Evolutionary conservation across 2,888 invertebrate genomes (phyloP), one percentile per base, ranked within the genome.

Genomic region (Chaetogeoica ovagalla): DNA sequence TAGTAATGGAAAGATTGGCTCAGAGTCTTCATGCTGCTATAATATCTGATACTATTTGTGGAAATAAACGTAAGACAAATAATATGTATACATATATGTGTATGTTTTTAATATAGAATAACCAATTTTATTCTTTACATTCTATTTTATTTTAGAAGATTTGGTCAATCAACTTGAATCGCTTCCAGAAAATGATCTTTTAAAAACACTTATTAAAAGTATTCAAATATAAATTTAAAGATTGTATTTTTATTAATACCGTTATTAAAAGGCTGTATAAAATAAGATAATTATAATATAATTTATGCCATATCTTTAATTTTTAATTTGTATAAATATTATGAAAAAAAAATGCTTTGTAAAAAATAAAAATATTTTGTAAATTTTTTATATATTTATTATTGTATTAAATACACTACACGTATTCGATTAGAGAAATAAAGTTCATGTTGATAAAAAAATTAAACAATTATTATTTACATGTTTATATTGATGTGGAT

Each of bases 1-100:
- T 90, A 71, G 89, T 90, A 71, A 87, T 95, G 82, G 94, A 95
- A 85, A 89, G 95, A 84, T 90, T 94, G 83, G 93, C 94, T 0
- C 96, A 96, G 86, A 91, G 94, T 0, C 89, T 95, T 0, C 95
- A 95, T 86, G 91, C 95, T 19, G 92, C 93, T 0, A 87, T 94
- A 55, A 90, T 92, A 23, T 91, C 92, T 43, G 92, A 92, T 82
- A 93, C 93, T 86, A 90, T 95, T 66, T 93, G 92, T 85, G 94
- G 94, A 39, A 94, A 93, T 85, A 90, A 92, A 83, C 91, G 91
- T 88, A 85, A 84, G 84, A 75, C 4, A 17, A 75, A 43, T 75
- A 23, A 2, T 43, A 63, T 55, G 6, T 9, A 8, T 30, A 30
- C 4, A 30, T 30, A 30, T 30, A 30, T 30, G 4, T 30, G 4